Evolutionary conservation across 2,888 invertebrate species (phyloP), one percentile per base, ranked within the genome.

Genomic region (Brenthis hecate): DNA sequence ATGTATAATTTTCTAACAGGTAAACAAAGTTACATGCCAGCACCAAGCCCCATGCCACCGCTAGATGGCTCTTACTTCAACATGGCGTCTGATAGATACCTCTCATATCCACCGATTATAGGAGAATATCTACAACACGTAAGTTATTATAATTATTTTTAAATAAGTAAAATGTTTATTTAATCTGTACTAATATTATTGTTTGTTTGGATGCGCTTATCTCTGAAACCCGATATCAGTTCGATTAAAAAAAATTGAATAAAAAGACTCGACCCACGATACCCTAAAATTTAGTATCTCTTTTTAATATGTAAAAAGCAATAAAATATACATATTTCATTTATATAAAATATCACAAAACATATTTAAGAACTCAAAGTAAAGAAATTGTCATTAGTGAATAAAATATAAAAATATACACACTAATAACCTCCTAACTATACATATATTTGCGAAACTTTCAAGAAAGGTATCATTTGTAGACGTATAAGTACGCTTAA

Each of bases 61-160:
- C 93, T 96, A 47, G 96, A 96, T 81, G 96, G 96, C 61, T 95
- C 96, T 51, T 96, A 96, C 83, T 96, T 96, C 92, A 96, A 96
- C 85, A 96, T 96, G 95, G 92, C 94, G 56, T 96, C 96, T 2
- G 96, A 96, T 72, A 93, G 96, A 79, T 97, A 97, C 85, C 93
- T 97, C 67, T 96, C 96, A 1, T 97, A 96, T 87, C 96, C 97
- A 48, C 96, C 96, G 63, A 91, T 94, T 74, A 92, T 92, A 19
- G 93, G 93, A 8, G 93, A 94, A 62, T 93, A 92, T 72, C 80
- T 94, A 50, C 88, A 80, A 72, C 93, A 93, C 84, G 91, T 93
- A 66, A 87, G 82, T 47, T 43, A 43, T 43, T 11, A 11, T 43
- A 43, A 11, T 36, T 8, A 8, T 6, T 28, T 28, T 6, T 36